These are phyloP conservation scores for Meloidogyne exigua DNA, from an alignment of 1,140 invertebrate species.

Conservation along the genomic window DNA sequence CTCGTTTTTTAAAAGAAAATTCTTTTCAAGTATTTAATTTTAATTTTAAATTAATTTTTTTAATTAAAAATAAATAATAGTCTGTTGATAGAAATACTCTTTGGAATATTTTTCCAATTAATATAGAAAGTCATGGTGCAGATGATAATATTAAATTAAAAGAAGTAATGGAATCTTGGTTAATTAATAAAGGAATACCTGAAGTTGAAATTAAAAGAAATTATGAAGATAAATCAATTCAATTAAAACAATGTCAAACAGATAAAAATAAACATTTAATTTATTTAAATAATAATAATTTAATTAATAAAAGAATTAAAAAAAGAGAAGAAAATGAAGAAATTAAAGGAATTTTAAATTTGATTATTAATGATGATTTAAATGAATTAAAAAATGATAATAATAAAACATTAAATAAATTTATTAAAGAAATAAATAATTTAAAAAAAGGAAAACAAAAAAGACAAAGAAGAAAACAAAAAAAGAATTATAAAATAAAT, in stretches of 20 bases:
- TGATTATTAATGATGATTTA: conserved; percentile 19
- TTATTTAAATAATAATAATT: conserved; percentile 19
- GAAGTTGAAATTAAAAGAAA: conserved; percentile 58
- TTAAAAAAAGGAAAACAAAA: neutral
- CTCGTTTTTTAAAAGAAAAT: conserved; percentile 34
- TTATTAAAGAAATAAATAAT: neutral
- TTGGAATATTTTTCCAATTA: conserved; percentile 48
- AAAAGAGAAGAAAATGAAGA: conserved; percentile 7
- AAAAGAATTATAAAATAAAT: neutral
- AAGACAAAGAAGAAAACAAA: neutral
- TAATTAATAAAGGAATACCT: conserved; percentile 58
- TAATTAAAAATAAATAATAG: too few species aligned
- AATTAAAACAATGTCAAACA: conserved; percentile 45
- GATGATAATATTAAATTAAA: conserved; percentile 45
- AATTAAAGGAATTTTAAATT: conserved; percentile 19
- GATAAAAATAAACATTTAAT: conserved; percentile 52
- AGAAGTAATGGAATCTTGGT: conserved; percentile 57
- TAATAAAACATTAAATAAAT: neutral
- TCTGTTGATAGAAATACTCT: conserved; percentile 52
- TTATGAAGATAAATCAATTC: conserved; percentile 59
- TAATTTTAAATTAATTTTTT: too few species aligned
- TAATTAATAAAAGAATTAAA: neutral
- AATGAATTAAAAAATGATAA: neutral
- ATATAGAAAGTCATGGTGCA: conserved; percentile 55
- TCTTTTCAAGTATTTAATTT: neutral